phyloP scores from a whole-genome alignment of 2,888 invertebrate genomes.

The Melipona beecheii region DNA sequence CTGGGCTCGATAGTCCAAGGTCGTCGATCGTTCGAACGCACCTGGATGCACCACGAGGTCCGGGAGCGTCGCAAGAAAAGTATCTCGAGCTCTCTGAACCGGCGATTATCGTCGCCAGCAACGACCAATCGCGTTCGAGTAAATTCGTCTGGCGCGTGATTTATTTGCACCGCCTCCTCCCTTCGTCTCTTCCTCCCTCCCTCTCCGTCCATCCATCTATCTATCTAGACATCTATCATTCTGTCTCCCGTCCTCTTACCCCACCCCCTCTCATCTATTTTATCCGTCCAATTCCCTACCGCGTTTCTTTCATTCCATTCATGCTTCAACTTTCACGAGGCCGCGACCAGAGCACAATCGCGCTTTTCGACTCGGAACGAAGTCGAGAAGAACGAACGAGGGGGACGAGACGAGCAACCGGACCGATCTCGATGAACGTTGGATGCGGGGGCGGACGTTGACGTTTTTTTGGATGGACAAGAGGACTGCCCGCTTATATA shows the following conservation, averaged over 20 bases:
- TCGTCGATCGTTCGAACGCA: constrained; percentile 34
- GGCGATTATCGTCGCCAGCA: constrained; percentile 57
- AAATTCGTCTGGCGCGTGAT: constrained; percentile 64
- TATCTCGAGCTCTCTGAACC: constrained; percentile 8
- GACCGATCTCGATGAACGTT: constrained; percentile 17
- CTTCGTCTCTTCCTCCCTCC: background rate
- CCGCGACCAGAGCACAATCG: constrained; percentile 53
- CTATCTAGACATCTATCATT: constrained; percentile 56
- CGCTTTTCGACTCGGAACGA: constrained; percentile 39
- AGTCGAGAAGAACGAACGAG: constrained; percentile 49
- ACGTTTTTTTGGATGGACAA: constrained; percentile 4
- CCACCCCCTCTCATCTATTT: constrained; percentile 12
- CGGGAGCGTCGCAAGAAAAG: background rate
- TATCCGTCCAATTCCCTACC: constrained; percentile 36
- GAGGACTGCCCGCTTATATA: background rate
- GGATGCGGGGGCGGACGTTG: constrained; percentile 7
- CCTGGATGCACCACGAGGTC: constrained; percentile 21
- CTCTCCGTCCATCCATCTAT: constrained; percentile 15
- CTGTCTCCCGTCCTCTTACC: constrained; percentile 18
- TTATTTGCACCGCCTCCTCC: constrained; percentile 45
- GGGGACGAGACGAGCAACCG: constrained; percentile 8
- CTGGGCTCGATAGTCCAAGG: no score
- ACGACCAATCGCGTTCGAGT: constrained; percentile 64
- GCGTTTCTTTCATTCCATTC: constrained; percentile 57
- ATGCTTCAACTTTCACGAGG: constrained; percentile 56